Evolutionary conservation across 2,888 invertebrate genomes (phyloP).

Genomic region (Catonia carolina): DNA sequence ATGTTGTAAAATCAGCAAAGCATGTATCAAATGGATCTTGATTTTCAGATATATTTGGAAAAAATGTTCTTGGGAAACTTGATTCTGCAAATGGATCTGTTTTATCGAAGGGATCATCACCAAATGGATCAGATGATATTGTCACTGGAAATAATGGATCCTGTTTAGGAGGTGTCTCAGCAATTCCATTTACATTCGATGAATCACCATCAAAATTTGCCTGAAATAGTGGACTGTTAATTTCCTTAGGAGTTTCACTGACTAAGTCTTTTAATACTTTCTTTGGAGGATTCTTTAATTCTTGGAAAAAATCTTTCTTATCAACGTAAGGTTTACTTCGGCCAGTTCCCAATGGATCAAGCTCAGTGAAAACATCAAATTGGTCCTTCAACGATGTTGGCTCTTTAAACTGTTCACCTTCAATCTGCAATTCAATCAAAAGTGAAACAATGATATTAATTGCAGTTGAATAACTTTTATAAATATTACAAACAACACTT

Average conservation of each 20-base stretch:
- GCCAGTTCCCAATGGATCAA: conserved; percentile 89
- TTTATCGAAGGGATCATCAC: conserved; percentile 68
- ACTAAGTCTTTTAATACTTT: conserved; percentile 84
- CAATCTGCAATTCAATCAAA: too few relatives aligned
- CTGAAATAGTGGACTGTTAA: conserved; percentile 38
- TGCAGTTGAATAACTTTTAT: too few relatives aligned
- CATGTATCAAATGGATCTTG: conserved; percentile 57
- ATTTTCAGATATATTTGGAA: conserved; percentile 31
- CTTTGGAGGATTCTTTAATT: conserved; percentile 89
- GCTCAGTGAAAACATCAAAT: conserved; percentile 81
- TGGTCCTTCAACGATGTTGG: conserved; percentile 22
- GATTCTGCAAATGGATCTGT: conserved; percentile 58
- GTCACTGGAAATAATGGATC: conserved; percentile 16
- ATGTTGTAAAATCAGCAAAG: conserved; percentile 42
- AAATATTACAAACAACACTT: too few relatives aligned
- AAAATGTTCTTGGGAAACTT: conserved; percentile 45
- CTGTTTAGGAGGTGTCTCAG: conserved; percentile 16
- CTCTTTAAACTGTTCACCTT: too few relatives aligned
- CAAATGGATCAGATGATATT: conserved; percentile 51
- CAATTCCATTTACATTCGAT: conserved; percentile 10
- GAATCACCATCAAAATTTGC: conserved; percentile 35
- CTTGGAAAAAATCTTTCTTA: conserved; percentile 94
- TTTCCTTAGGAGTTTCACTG: conserved; percentile 29
- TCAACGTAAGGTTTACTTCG: conserved; percentile 88
- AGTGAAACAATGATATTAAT: too few relatives aligned